A percentile compares a stretch with the other conserved stretches of the same genome.
Conservation (phyloP, 2,888 invertebrate species). For the Tryphoninae sp. region DNA sequence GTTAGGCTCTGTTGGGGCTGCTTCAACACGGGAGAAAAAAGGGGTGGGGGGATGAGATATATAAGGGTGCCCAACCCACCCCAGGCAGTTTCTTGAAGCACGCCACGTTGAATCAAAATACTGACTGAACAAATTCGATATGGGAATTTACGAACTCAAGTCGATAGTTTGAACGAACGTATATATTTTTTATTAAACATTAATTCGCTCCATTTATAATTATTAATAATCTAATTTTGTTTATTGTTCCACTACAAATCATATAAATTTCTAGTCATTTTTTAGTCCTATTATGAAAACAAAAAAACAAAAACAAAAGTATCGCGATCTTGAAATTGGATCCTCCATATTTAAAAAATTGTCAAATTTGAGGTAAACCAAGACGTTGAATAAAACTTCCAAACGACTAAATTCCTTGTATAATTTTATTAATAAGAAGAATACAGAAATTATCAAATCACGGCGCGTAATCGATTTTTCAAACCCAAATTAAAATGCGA, state of each 20-base stretch:
- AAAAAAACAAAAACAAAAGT: slow-evolving; percentile 6
- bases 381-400: background rate
- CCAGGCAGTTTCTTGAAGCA: slow-evolving; percentile 20
- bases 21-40: slow-evolving; percentile 48
- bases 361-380: background rate
- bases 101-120: slow-evolving; percentile 21
- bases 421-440: background rate
- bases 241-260: background rate
- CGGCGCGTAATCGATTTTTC: slow-evolving; percentile 47
- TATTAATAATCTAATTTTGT: background rate
- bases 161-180: background rate
- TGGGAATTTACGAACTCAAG: slow-evolving; percentile 30
- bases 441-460: slow-evolving; percentile 15
- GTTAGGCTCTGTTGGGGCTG: slow-evolving; percentile 22
- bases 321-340: background rate
- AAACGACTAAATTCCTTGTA: background rate
- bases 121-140: slow-evolving; percentile 22
- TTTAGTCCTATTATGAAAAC: background rate
- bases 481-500: slow-evolving; percentile 53
- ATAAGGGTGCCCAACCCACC: slow-evolving; percentile 13
- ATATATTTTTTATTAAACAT: background rate
- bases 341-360: background rate
- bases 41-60: slow-evolving; percentile 18
- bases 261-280: background rate
- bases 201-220: background rate